phyloP scores from a whole-genome alignment of 2,888 invertebrate genomes.

The Drosophila nr. perissopoda region DNA sequence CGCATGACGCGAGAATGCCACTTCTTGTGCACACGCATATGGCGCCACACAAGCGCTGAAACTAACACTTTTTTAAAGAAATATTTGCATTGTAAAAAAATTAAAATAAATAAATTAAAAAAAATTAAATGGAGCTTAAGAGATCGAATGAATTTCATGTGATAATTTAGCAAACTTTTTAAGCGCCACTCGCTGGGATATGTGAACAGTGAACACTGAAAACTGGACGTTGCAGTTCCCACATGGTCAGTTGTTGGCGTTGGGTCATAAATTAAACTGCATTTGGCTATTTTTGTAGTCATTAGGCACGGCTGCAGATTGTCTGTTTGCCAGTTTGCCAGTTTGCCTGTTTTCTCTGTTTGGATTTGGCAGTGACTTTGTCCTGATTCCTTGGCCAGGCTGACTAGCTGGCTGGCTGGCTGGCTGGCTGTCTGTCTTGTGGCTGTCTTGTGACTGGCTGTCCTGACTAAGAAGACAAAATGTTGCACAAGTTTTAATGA shows the following conservation, averaged over 20 bases:
- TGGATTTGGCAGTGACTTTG: constrained; percentile 31
- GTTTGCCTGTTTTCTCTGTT: constrained; percentile 11
- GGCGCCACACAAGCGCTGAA: constrained; percentile 87
- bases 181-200: constrained; percentile 28
- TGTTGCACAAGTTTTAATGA: constrained; percentile 68
- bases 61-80: neutral
- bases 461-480: constrained; percentile 37
- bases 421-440: neutral
- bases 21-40: constrained; percentile 87
- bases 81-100: neutral
- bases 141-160: too few relatives aligned
- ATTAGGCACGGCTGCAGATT: constrained; percentile 72
- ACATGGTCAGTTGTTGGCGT: constrained; percentile 37
- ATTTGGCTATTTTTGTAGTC: constrained; percentile 78
- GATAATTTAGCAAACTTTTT: constrained; percentile 4
- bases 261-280: constrained; percentile 73
- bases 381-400: constrained; percentile 46
- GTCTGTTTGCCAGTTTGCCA: constrained; percentile 42
- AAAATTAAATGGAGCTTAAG: neutral
- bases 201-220: constrained; percentile 1
- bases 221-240: constrained; percentile 17
- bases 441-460: neutral
- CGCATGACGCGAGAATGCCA: constrained; percentile 82
- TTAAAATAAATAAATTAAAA: too few relatives aligned
- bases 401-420: neutral